A percentile compares a stretch with the other conserved stretches of the same genome.
These are phyloP conservation scores for Xenopus laevis DNA, from an alignment of 2,113 vertebrate species.

Conservation along the genomic window DNA sequence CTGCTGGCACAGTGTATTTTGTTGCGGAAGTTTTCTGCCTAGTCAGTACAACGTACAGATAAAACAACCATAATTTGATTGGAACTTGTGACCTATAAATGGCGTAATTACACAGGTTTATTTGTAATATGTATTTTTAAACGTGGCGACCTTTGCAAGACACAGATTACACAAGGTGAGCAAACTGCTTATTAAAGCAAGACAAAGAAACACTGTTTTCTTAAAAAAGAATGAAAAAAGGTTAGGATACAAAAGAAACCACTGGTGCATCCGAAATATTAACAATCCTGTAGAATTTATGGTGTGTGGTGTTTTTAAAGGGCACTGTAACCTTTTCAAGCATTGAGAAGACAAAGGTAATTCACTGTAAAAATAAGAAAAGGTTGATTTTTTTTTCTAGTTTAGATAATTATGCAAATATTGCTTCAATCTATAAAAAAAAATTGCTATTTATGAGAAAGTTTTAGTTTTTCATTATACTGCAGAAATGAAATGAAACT, in stretches of 20 bases:
- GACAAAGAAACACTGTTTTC: slow-evolving; percentile 68
- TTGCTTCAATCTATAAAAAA: background rate
- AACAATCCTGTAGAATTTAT: slow-evolving; percentile 59
- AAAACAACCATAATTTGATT: background rate
- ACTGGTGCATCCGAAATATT: slow-evolving; percentile 65
- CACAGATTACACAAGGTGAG: slow-evolving; percentile 65
- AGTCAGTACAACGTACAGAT: slow-evolving; percentile 4
- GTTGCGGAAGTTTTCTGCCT: background rate
- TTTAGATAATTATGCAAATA: background rate
- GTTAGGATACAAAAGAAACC: slow-evolving; percentile 70
- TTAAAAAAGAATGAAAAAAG: slow-evolving; percentile 51
- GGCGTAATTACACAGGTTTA: slow-evolving; percentile 48
- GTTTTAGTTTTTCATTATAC: too few species aligned
- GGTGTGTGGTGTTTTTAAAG: slow-evolving; percentile 72
- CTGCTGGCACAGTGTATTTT: background rate
- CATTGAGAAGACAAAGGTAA: slow-evolving; percentile 64
- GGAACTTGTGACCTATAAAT: slow-evolving; percentile 13
- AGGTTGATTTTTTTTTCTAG: background rate
- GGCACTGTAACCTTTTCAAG: slow-evolving; percentile 78
- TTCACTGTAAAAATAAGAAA: slow-evolving; percentile 35
- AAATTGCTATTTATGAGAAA: too few species aligned
- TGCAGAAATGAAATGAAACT: too few species aligned
- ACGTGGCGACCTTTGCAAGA: slow-evolving; percentile 61
- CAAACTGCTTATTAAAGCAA: slow-evolving; percentile 77
- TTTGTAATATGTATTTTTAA: slow-evolving; percentile 52